Evolutionary conservation across 2,113 vertebrate species (phyloP), one percentile per base, ranked within the genome.

Genomic region (Columba livia): DNA sequence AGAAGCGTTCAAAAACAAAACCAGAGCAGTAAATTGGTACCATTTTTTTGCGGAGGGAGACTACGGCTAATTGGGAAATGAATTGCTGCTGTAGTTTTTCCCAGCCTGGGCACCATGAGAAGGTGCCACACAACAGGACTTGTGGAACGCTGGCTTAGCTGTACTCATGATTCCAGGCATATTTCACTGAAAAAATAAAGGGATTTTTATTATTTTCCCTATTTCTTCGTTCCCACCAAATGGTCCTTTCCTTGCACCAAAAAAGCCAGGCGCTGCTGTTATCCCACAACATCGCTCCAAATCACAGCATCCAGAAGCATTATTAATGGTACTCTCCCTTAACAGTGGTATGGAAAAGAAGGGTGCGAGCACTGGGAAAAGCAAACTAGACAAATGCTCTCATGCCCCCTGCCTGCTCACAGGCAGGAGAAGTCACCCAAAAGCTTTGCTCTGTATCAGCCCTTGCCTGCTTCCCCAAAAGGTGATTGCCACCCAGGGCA

Each of bases 401-500:
- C 44, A 11, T 3, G 18, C 12, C 24, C 23, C 0, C 16, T 7
- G 56, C n/a, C 60, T 84, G 61, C 14, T 6, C 0, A 1, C 34
- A 78, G 5, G 23, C 11, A 2, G 60, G 10, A 84, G 51, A 19
- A 81, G 47, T 14, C 61, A n/a, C 29, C 36, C 48, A 47, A 57
- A 91, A 15, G 50, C 87, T 75, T 31, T 72, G 77, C 58, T 50
- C 34, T 26, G 11, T 4, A 6, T 66, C n/a, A 60, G 38, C 28
- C 38, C 10, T 16, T 8, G 21, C 10, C 12, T 51, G n/a, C n/a
- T 36, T 26, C 31, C 44, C 50, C 17, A 38, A 10, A 48, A 23
- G 38, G 53, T 0, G 0, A 60, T 1, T 0, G 1, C 12, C 18
- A 7, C 11, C 29, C 3, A 0, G 9, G 15, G 26, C 9, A 28